These are phyloP conservation scores for Agelastica alni DNA, from an alignment of 2,888 invertebrate species.

Conservation along the genomic window DNA sequence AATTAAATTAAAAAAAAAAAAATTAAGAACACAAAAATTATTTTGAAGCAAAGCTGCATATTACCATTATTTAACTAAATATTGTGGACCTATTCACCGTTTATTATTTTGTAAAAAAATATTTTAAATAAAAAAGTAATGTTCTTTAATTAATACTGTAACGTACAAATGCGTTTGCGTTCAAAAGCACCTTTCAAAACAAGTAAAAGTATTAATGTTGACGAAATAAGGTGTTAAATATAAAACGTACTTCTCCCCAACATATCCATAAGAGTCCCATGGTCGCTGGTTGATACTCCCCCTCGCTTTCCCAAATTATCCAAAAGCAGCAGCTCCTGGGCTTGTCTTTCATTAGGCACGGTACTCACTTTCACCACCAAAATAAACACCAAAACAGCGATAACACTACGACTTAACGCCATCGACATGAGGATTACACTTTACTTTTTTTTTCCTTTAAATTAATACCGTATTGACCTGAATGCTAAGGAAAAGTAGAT, in stretches of 20 bases:
- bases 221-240: too few species aligned
- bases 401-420: constrained; percentile 39
- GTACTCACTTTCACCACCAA: constrained; percentile 45
- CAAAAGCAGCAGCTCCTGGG: constrained; percentile 74
- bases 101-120: too few species aligned
- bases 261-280: constrained; percentile 80
- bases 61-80: too few species aligned
- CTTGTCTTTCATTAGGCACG: constrained; percentile 67
- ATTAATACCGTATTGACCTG: constrained; percentile 11
- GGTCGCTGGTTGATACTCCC: constrained; percentile 61
- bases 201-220: too few species aligned
- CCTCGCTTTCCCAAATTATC: constrained; percentile 73
- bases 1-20: too few species aligned
- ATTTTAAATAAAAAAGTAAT: too few species aligned
- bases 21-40: too few species aligned
- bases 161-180: too few species aligned
- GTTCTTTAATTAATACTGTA: too few species aligned
- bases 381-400: constrained; percentile 37
- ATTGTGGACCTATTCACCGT: too few species aligned
- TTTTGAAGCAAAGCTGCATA: too few species aligned
- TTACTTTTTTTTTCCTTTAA: constrained; percentile 17
- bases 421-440: constrained; percentile 46
- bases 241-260: constrained; percentile 81
- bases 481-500: constrained; percentile 6
- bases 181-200: too few species aligned